Base-by-base conservation (phyloP, 1,140 invertebrate species). In the Leptoteleia sp. region DNA sequence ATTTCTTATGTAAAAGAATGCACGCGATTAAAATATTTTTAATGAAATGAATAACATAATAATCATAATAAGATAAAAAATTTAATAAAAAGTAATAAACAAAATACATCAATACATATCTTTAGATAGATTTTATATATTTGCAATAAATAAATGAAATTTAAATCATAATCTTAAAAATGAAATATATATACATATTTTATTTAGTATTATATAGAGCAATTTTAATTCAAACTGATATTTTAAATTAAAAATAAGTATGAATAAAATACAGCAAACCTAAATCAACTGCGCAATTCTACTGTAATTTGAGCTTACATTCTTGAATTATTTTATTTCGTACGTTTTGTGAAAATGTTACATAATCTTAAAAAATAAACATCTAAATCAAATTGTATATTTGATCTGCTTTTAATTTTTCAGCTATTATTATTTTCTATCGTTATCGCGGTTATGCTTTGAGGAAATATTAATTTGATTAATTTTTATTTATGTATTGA, bases 71-170 rank as follows among this genome's bases (percentile, higher is more conserved):
- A 22, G 5, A 22, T 1, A 5, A 11, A 33, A 48, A 31, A 6
- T 48, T 7, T 2, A 7, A 48, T 31, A 31, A 29, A 16, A 48
- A 48, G 3, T 48, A 48, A 54, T 27, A 4, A 45, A 61, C 16
- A 7, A 45, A 37, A 47, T 25, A 11, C 42, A 31, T 47, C 16
- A 13, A 61, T 61, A 61, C 57, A 61, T 61, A 61, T 61, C 57
- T 47, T 47, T 61, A 61, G 57, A 61, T 61, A 61, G 57, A 47
- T 61, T 61, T 61, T 61, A 47, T 47, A 61, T 61, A 61, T 61
- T 61, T 47, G 37, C 57, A 61, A 22, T 55, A 55, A 55, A 43
- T 40, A 55, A 55, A 55, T 25, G 22, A 11, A 25, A 27, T 45
- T 22, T 22, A 43, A 52, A 52, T n/a, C 13, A 33, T 50, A 50